Percentiles rank a stretch among this genome's conserved stretches.
These are phyloP conservation scores for Apoda limacodes DNA, from an alignment of 2,888 invertebrate genomes.

Conservation along the genomic window DNA sequence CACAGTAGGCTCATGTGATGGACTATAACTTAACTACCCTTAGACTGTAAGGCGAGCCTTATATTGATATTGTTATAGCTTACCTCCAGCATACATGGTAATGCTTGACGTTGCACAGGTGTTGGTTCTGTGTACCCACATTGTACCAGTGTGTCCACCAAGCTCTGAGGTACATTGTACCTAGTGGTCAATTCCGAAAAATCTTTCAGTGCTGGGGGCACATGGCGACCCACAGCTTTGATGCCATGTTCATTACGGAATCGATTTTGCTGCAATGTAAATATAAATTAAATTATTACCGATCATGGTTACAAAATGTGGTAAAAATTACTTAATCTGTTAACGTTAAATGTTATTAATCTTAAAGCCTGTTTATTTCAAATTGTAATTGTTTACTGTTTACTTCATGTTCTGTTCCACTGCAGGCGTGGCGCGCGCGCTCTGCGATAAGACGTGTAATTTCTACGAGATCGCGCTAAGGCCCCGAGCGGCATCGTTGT, in stretches of 20 bases:
- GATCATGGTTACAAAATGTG: not conserved
- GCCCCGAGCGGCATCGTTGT: no score
- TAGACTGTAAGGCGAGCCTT: no score
- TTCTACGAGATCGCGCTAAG: no score
- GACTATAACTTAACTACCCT: no score
- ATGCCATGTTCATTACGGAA: slow-evolving; percentile 83
- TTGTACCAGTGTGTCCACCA: slow-evolving; percentile 76
- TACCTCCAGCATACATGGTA: slow-evolving; percentile 88
- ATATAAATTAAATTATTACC: slow-evolving; percentile 13
- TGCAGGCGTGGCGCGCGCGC: no score
- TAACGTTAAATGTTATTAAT: no score
- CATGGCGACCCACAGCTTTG: slow-evolving; percentile 79
- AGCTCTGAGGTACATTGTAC: slow-evolving; percentile 67
- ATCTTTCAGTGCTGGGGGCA: slow-evolving; percentile 80
- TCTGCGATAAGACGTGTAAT: no score
- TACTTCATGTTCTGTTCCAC: no score
- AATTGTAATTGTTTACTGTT: no score
- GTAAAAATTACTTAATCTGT: not conserved
- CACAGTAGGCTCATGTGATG: no score
- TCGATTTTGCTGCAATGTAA: slow-evolving; percentile 77
- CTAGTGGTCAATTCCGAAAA: slow-evolving; percentile 74
- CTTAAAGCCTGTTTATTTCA: no score
- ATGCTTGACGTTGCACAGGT: slow-evolving; percentile 92
- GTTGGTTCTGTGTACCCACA: slow-evolving; percentile 84
- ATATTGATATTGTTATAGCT: no score